These are phyloP conservation scores for Channa argus DNA, from an alignment of 2,113 vertebrate species.

Conservation along the genomic window DNA sequence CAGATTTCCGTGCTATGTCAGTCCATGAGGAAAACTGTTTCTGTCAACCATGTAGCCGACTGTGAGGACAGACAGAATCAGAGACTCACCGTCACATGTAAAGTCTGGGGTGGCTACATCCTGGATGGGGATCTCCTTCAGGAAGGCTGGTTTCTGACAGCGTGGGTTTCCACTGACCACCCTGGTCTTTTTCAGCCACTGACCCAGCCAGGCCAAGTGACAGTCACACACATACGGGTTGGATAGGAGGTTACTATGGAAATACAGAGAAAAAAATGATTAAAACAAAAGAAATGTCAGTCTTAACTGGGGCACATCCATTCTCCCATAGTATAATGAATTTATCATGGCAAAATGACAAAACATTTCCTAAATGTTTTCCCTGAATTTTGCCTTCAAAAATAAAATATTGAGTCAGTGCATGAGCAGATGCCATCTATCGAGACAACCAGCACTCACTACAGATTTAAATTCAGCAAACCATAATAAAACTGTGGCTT, in stretches of 20 bases:
- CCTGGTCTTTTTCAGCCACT: constrained; percentile 94
- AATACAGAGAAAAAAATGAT: not conserved
- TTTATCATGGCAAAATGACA: not conserved
- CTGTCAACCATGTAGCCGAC: not conserved
- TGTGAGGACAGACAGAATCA: not conserved
- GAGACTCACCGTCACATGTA: constrained; percentile 91
- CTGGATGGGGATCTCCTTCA: constrained; percentile 99
- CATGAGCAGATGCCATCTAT: not conserved
- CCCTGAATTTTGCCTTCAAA: not conserved
- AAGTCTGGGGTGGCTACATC: constrained; percentile 97
- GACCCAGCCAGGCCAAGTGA: constrained; percentile 96
- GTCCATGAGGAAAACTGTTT: too few species aligned
- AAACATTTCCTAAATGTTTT: not conserved
- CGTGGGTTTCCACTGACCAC: constrained; percentile 98
- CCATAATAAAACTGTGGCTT: not conserved
- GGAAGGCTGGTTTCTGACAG: constrained; percentile 95
- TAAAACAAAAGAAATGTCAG: not conserved
- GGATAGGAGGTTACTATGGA: constrained; percentile 93
- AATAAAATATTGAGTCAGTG: constrained; percentile 5
- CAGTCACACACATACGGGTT: constrained; percentile 98
- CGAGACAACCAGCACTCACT: not conserved
- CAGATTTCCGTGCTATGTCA: not conserved
- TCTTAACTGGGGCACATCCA: not conserved
- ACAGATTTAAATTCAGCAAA: not conserved
- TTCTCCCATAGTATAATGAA: not conserved